Conservation (phyloP, 2,797 vertebrate species). For the Paguma larvata region DNA sequence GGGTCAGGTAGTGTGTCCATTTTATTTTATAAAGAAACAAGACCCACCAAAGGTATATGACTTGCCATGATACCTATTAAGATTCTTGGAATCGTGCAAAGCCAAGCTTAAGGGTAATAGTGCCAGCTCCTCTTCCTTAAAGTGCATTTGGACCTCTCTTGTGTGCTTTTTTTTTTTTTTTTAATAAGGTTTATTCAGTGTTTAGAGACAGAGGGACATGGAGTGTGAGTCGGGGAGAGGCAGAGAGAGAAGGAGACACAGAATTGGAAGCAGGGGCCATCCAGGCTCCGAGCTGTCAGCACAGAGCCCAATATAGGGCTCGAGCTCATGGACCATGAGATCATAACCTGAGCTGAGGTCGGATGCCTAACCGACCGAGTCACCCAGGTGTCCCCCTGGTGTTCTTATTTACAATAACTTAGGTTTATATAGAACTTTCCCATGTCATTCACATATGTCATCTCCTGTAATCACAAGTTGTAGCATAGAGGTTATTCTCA, state of each 20-base stretch:
- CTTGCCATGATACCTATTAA: background rate
- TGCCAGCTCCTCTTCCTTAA: background rate
- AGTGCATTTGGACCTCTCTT: background rate
- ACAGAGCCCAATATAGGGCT: too few relatives aligned
- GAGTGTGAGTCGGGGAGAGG: too few relatives aligned
- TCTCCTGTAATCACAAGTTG: background rate
- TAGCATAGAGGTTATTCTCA: background rate
- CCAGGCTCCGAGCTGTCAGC: too few relatives aligned
- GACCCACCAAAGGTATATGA: background rate
- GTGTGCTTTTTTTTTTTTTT: too few relatives aligned
- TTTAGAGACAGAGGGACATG: too few relatives aligned
- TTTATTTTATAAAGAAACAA: slow-evolving; percentile 39
- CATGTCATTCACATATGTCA: background rate
- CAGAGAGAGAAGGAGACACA: too few relatives aligned
- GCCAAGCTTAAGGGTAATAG: background rate
- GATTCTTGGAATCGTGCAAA: background rate
- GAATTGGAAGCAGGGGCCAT: too few relatives aligned
- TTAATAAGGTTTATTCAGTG: too few relatives aligned
- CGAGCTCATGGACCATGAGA: too few relatives aligned
- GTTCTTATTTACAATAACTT: background rate
- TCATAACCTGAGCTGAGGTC: too few relatives aligned
- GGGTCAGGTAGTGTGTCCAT: background rate
- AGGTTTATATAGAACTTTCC: background rate
- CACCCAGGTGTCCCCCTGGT: too few relatives aligned
- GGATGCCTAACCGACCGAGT: too few relatives aligned